These are phyloP conservation scores for Machimus rusticus DNA, from an alignment of 2,888 invertebrate genomes.

Conservation along the genomic window DNA sequence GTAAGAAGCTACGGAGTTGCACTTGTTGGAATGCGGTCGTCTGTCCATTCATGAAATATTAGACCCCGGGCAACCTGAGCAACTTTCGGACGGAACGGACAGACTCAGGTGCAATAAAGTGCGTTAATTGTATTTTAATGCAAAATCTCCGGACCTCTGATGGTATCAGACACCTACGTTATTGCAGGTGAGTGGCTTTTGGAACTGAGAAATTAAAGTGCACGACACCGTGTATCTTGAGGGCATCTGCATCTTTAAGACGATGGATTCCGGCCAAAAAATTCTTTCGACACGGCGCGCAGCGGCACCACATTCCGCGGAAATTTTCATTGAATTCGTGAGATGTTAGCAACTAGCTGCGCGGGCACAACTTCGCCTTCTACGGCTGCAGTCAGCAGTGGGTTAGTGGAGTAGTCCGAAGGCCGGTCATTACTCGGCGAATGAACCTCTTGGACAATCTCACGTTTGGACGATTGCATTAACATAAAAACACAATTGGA, in stretches of 20 bases:
- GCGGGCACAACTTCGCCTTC: background rate
- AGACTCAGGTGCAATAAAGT: background rate
- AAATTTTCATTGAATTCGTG: background rate
- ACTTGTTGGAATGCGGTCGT: background rate
- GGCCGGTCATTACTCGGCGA: background rate
- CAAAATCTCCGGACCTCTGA: background rate
- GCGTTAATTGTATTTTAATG: background rate
- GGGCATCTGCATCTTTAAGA: background rate
- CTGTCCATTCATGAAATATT: background rate
- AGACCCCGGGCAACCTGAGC: background rate
- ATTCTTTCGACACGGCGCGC: background rate
- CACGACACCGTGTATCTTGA: background rate
- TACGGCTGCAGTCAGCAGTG: background rate
- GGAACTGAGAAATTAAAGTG: background rate
- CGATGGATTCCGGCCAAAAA: background rate
- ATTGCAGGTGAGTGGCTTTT: background rate
- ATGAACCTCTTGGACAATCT: background rate
- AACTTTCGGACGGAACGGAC: background rate
- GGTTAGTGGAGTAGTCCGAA: background rate
- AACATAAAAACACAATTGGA: background rate
- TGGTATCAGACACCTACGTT: background rate
- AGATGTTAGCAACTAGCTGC: background rate
- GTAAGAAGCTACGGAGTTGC: background rate
- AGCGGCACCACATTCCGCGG: background rate
- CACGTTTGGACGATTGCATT: background rate